phyloP scores from a whole-genome alignment of 37 sponge, comb jelly and placozoan species.

The Dysidea cf. avara region DNA sequence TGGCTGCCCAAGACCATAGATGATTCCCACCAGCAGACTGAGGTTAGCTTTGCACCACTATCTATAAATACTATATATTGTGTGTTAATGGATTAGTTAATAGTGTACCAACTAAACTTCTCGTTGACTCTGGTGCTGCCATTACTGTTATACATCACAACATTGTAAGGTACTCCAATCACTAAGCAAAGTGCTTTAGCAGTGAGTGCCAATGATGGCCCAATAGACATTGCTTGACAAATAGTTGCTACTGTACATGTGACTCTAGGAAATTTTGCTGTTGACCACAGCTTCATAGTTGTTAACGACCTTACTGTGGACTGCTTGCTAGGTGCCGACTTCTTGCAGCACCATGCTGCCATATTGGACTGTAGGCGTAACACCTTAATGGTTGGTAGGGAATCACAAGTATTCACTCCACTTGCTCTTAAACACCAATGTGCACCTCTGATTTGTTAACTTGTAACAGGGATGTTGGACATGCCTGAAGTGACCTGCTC shows the following conservation, averaged over 20 bases:
- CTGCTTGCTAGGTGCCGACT: slow-evolving; percentile 28
- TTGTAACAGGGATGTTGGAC: too few relatives aligned
- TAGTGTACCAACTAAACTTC: too few relatives aligned
- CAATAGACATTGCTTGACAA: slow-evolving; percentile 12
- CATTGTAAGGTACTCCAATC: not conserved
- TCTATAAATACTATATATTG: too few relatives aligned
- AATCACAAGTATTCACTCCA: not conserved
- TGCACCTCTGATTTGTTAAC: too few relatives aligned
- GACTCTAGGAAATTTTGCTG: slow-evolving; percentile 1
- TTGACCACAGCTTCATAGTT: slow-evolving; percentile 24
- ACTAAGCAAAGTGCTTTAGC: not conserved
- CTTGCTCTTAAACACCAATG: not conserved
- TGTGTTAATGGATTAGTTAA: too few relatives aligned
- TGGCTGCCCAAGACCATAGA: too few relatives aligned
- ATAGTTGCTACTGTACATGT: not conserved
- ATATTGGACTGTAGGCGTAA: slow-evolving; percentile 14
- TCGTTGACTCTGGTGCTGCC: slow-evolving; percentile 27
- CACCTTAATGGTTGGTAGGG: not conserved
- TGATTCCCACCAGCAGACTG: too few relatives aligned
- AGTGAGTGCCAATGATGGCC: slow-evolving; percentile 23
- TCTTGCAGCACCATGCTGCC: slow-evolving; percentile 12
- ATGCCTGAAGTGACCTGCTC: too few relatives aligned
- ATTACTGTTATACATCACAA: slow-evolving; percentile 7
- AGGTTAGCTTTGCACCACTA: too few relatives aligned
- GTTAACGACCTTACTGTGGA: slow-evolving; percentile 13